A percentile compares a stretch with the other conserved stretches of the same genome.
Conservation (phyloP, 92 coral and sea anemone species). For the Micromussa lordhowensis region DNA sequence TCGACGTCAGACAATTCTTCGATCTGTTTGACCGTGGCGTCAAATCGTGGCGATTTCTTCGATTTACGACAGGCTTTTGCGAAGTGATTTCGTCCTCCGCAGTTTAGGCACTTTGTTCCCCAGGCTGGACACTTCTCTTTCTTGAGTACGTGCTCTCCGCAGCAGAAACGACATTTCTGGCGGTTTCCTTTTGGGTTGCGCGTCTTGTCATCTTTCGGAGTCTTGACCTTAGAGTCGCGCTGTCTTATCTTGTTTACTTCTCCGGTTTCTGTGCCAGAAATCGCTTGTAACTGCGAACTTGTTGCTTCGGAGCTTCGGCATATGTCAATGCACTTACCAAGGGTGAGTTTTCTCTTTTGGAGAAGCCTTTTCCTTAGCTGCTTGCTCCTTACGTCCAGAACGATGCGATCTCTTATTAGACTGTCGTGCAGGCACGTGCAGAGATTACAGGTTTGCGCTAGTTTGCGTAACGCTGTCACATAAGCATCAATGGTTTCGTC, state of each 20-base stretch:
- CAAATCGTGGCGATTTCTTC: not conserved
- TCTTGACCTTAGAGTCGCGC: not conserved
- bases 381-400: not conserved
- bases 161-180: constrained; percentile 38
- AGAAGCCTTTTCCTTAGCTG: not conserved
- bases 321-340: too few relatives aligned
- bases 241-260: not conserved
- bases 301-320: too few relatives aligned
- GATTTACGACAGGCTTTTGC: constrained; percentile 6
- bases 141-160: constrained; percentile 30
- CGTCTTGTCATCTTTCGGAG: not conserved
- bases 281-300: constrained; percentile 38
- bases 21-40: constrained; percentile 10
- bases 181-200: not conserved
- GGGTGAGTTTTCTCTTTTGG: too few relatives aligned
- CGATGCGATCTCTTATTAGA: too few relatives aligned
- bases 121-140: constrained; percentile 53
- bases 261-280: constrained; percentile 31
- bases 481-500: constrained; percentile 62
- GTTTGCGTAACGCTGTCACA: too few relatives aligned
- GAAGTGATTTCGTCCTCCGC: constrained; percentile 42
- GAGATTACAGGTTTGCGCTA: too few relatives aligned
- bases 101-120: constrained; percentile 32
- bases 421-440: too few relatives aligned
- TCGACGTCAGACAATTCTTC: constrained; percentile 4